Percentiles rank a stretch among this genome's conserved stretches.
Evolutionary conservation across 2,113 vertebrate species (phyloP).

Genomic region (Nothocercus nigrocapillus): DNA sequence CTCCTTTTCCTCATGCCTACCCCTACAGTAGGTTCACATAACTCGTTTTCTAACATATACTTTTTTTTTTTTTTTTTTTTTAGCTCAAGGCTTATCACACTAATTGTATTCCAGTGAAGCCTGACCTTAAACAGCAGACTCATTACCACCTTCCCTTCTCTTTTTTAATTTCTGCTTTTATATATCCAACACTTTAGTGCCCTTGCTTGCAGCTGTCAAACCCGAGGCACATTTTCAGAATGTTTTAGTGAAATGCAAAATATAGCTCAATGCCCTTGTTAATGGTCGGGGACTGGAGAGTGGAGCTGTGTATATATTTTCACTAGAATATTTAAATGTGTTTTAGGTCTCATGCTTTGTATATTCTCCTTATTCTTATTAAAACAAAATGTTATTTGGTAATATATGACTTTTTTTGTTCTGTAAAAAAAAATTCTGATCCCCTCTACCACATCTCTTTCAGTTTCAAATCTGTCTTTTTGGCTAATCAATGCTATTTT

Average conservation of each 20-base stretch:
- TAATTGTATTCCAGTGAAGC: background rate
- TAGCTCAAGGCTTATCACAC: background rate
- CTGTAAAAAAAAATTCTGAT: background rate
- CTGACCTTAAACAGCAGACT: background rate
- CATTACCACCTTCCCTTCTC: conserved; percentile 14
- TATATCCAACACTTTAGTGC: background rate
- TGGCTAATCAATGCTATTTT: background rate
- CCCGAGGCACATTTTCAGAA: background rate
- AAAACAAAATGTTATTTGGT: background rate
- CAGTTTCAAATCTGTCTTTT: background rate
- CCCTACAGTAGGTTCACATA: background rate
- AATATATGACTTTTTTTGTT: background rate
- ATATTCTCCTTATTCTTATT: background rate
- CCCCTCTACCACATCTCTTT: background rate
- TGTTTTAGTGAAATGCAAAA: background rate
- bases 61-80: background rate
- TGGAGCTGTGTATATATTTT: background rate
- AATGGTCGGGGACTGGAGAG: background rate
- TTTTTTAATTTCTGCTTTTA: conserved; percentile 4
- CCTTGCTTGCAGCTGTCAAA: background rate
- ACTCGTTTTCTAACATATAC: background rate
- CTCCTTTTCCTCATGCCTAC: background rate
- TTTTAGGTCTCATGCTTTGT: background rate
- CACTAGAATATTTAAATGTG: background rate
- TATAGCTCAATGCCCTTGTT: background rate